Evolutionary conservation across 2,888 invertebrate species (phyloP).

Genomic region (Onthophagus sagittarius): DNA sequence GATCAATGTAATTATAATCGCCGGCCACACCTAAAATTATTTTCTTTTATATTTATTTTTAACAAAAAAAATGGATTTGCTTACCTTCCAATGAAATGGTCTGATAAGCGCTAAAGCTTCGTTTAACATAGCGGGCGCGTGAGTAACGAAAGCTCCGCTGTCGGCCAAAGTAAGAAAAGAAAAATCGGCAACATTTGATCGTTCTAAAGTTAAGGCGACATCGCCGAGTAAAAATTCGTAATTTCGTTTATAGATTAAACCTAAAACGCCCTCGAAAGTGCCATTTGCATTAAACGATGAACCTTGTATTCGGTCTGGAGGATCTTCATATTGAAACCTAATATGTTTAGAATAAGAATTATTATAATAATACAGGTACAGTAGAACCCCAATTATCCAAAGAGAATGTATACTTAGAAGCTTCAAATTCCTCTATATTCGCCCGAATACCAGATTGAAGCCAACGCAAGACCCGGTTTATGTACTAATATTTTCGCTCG

Average conservation of each 20-base stretch:
- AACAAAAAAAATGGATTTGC: background rate
- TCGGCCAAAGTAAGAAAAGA: slow-evolving; percentile 73
- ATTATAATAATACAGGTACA: background rate
- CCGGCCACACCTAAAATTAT: slow-evolving; percentile 63
- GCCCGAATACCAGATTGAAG: no score
- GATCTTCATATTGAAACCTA: slow-evolving; percentile 67
- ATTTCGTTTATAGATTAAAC: slow-evolving; percentile 66
- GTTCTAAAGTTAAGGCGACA: slow-evolving; percentile 69
- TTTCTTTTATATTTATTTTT: background rate
- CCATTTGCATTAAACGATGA: slow-evolving; percentile 61
- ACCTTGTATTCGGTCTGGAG: slow-evolving; percentile 70
- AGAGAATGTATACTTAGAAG: no score
- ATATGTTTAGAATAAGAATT: slow-evolving; percentile 21
- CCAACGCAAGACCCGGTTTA: no score
- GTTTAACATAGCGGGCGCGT: slow-evolving; percentile 67
- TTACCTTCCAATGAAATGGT: slow-evolving; percentile 68
- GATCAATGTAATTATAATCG: slow-evolving; percentile 60
- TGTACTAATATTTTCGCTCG: no score
- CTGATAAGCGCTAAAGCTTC: slow-evolving; percentile 70
- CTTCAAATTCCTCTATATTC: no score
- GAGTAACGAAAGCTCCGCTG: slow-evolving; percentile 73
- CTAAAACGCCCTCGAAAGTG: slow-evolving; percentile 68
- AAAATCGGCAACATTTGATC: slow-evolving; percentile 69
- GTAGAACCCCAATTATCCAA: no score
- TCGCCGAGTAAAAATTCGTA: slow-evolving; percentile 74